Evolutionary conservation across 2,797 vertebrate species (phyloP).

Genomic region (Luscinia luscinia): DNA sequence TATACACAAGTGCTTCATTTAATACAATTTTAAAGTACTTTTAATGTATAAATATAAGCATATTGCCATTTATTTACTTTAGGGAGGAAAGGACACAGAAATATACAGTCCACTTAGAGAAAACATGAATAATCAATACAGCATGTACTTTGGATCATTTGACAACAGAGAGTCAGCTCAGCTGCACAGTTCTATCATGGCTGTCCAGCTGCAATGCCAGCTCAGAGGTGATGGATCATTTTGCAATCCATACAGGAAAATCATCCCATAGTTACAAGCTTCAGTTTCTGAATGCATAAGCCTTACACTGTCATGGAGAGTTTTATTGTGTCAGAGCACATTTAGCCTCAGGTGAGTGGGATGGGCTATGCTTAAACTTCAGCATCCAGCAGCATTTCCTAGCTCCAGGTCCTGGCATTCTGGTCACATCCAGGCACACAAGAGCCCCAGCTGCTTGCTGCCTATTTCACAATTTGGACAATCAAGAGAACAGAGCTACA

Average conservation of each 20-base stretch:
- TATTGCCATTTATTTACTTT: not conserved
- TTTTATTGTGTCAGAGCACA: not conserved
- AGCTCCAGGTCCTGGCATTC: not conserved
- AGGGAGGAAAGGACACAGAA: not conserved
- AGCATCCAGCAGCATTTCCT: not conserved
- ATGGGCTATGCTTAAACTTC: not conserved
- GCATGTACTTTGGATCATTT: not conserved
- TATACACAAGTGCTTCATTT: not conserved
- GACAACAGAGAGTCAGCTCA: not conserved
- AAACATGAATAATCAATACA: not conserved
- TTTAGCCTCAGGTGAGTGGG: not conserved
- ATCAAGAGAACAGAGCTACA: not conserved
- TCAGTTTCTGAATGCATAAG: not conserved
- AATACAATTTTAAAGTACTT: slow-evolving; percentile 4
- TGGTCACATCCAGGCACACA: not conserved
- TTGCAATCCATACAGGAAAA: not conserved
- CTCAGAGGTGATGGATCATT: not conserved
- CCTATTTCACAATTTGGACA: not conserved
- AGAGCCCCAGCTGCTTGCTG: not conserved
- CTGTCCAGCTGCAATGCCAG: not conserved
- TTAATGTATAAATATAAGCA: not conserved
- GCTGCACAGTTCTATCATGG: not conserved
- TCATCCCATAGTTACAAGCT: not conserved
- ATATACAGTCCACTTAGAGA: not conserved
- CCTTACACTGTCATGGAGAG: not conserved